phyloP scores from a whole-genome alignment of 2,797 vertebrate genomes.

The Vultur gryphus region DNA sequence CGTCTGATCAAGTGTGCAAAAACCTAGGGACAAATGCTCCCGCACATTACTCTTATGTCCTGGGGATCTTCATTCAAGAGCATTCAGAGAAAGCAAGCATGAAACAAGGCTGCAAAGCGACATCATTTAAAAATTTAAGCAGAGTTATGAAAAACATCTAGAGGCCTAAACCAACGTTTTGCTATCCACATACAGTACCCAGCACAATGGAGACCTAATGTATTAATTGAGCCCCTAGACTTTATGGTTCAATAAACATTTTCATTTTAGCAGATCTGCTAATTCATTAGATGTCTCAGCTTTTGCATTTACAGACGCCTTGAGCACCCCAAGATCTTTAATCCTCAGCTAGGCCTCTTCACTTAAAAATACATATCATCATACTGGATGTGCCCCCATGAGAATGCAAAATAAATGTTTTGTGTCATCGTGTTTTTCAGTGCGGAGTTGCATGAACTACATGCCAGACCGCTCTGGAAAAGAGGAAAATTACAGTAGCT shows the following conservation, averaged over 20 bases:
- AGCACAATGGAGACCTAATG: neutral
- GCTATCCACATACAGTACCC: neutral
- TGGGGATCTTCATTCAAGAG: slow-evolving; percentile 1
- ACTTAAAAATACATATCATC: neutral
- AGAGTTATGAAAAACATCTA: neutral
- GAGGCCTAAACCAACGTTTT: neutral
- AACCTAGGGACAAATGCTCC: neutral
- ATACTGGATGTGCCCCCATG: fast-evolving
- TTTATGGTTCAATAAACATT: neutral
- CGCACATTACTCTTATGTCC: neutral
- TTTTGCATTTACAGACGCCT: neutral
- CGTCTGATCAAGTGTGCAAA: slow-evolving; percentile 15
- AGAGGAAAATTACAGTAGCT: neutral
- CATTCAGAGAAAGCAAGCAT: neutral
- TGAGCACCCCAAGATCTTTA: neutral
- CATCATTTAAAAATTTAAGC: neutral
- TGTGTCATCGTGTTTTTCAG: fast-evolving
- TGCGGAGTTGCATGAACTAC: neutral
- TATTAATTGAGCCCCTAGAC: neutral
- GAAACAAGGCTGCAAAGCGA: neutral
- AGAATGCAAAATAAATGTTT: neutral
- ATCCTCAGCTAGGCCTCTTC: neutral
- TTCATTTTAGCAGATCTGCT: neutral
- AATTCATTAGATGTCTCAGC: neutral
- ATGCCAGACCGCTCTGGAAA: neutral